phyloP scores from a whole-genome alignment of 1,140 invertebrate species.

The Drosophila ohnishii region DNA sequence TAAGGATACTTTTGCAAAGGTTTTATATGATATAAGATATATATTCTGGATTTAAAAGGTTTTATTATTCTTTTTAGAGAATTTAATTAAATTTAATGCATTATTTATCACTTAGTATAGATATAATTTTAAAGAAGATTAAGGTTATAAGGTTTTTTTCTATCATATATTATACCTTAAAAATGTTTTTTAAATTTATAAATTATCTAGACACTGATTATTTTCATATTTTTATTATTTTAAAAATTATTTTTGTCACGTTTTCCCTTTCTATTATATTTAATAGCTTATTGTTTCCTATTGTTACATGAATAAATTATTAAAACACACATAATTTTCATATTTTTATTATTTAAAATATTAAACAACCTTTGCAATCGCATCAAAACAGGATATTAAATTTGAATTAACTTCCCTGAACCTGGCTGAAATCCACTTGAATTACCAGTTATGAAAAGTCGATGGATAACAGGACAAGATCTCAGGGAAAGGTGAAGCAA shows the following conservation, averaged over 20 bases:
- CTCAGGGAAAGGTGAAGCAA: constrained; percentile 25
- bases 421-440: constrained; percentile 74
- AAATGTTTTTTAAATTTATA: too few relatives aligned
- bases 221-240: too few relatives aligned
- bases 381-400: constrained; percentile 53
- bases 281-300: background rate
- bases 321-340: background rate
- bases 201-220: too few relatives aligned
- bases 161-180: too few relatives aligned
- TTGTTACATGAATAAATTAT: too few relatives aligned
- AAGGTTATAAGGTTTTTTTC: background rate
- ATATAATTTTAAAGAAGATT: background rate
- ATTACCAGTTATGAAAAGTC: constrained; percentile 63
- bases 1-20: constrained; percentile 29
- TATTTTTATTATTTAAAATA: background rate
- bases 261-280: background rate
- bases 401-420: constrained; percentile 80
- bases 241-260: too few relatives aligned
- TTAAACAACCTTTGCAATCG: constrained; percentile 18
- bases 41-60: too few relatives aligned
- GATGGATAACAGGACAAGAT: constrained; percentile 49
- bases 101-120: background rate
- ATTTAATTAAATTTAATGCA: too few relatives aligned
- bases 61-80: too few relatives aligned
- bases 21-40: too few relatives aligned